These are phyloP conservation scores for Schizaphis graminum DNA, from an alignment of 2,888 invertebrate genomes.

Conservation along the genomic window DNA sequence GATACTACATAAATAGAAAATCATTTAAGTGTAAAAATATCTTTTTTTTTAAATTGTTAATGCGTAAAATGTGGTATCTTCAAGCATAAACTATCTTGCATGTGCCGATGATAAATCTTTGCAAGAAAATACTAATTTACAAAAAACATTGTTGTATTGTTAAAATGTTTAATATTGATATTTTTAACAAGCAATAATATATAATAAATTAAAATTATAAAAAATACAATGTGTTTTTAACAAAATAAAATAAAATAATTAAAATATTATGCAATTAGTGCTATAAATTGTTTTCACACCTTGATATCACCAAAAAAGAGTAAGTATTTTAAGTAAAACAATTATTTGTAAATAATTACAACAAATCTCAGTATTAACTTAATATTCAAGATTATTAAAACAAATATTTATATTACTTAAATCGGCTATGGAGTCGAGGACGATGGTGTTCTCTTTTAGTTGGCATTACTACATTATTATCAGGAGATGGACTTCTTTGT, in stretches of 20 bases:
- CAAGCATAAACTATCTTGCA: neutral
- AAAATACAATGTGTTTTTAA: neutral
- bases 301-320: neutral
- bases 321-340: neutral
- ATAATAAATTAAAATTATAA: neutral
- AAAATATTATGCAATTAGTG: neutral
- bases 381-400: neutral
- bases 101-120: neutral
- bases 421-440: constrained; percentile 24
- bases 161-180: neutral
- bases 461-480: constrained; percentile 28
- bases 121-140: neutral
- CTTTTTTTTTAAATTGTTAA: neutral
- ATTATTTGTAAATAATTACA: neutral
- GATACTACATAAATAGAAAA: too few relatives aligned
- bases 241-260: neutral
- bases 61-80: neutral
- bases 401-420: constrained; percentile 44
- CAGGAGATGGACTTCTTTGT: constrained; percentile 33
- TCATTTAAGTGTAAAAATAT: neutral
- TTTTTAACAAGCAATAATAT: neutral
- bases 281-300: neutral
- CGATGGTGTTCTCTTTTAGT: constrained; percentile 23
- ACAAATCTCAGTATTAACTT: neutral
- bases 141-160: neutral